Evolutionary conservation across 2,113 vertebrate genomes (phyloP).

Genomic region (Chrysochloris asiatica): DNA sequence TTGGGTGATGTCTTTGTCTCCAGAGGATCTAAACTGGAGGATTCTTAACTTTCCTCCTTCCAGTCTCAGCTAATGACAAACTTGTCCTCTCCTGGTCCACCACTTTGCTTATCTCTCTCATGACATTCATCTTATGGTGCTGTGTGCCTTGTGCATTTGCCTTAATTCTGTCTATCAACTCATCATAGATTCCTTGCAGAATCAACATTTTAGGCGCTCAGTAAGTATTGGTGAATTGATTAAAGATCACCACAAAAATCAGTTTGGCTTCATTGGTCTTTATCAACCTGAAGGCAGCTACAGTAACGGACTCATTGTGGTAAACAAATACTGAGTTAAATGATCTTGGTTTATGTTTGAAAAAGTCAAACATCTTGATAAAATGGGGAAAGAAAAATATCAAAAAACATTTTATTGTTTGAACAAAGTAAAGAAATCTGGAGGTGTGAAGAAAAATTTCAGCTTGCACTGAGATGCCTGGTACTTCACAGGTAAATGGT

Average conservation of each 20-base stretch:
- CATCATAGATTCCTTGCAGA: neutral
- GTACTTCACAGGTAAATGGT: slow-evolving; percentile 5
- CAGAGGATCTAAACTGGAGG: neutral
- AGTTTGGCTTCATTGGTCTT: slow-evolving; percentile 16
- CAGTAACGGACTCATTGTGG: slow-evolving; percentile 36
- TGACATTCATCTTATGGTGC: neutral
- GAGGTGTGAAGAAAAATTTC: slow-evolving; percentile 14
- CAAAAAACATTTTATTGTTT: slow-evolving; percentile 14
- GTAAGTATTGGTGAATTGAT: neutral
- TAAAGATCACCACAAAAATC: slow-evolving; percentile 36
- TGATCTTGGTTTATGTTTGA: neutral
- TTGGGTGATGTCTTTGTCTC: neutral
- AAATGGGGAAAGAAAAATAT: slow-evolving; percentile 25
- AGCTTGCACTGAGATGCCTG: neutral
- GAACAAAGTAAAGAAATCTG: neutral
- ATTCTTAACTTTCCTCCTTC: neutral
- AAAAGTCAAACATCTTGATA: slow-evolving; percentile 27
- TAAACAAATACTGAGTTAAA: neutral
- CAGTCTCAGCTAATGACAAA: neutral
- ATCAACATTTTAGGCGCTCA: slow-evolving; percentile 3
- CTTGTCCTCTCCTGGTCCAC: neutral
- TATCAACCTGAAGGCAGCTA: slow-evolving; percentile 19
- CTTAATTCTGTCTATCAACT: slow-evolving; percentile 23
- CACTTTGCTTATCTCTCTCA: neutral
- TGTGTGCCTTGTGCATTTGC: slow-evolving; percentile 1